Evolutionary conservation across 2,888 invertebrate genomes (phyloP), one percentile per base, ranked within the genome.

Genomic region (Synanthedon tipuliformis): DNA sequence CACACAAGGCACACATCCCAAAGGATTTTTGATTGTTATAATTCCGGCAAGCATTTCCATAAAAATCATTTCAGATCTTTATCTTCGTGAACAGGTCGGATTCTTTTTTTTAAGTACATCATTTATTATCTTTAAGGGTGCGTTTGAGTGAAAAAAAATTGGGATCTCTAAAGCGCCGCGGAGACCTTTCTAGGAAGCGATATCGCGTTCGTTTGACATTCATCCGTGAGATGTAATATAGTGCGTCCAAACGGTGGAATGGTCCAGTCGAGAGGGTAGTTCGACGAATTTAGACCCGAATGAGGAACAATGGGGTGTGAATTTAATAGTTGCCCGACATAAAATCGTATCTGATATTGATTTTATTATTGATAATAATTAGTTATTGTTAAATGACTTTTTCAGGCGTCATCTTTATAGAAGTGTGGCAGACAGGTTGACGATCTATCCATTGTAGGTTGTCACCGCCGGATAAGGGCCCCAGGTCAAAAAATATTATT

Each of bases 31-130:
- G 76, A 80, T 83, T 75, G 75, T 84, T 84, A 85, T 81, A 83
- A 86, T 87, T 83, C 83, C 83, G 78, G 75, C 69, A 71, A 81
- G 74, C 75, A 83, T 86, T 87, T 84, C 84, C 84, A 87, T 86
- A 86, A 86, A 86, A 86, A 86, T 85, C 68, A 77, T 81, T 81
- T 73, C 66, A 64, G 86, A 86, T 86, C 78, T 77, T 84, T 86
- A 86, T 86, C 86, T 74, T 67, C 66, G 69, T 75, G 82, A 84
- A 81, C 86, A 87, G 87, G 86, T 87, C 85, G 81, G 78, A 78
- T 77, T 79, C 73, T 85, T 87, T 85, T 81, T 81, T 79, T 70
- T 66, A 74, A 76, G 77, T 72, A 77, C 80, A 81, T 86, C 85
- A 85, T 87, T 87, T 86, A 86, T 86, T 87, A 86, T 86, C 80